These are phyloP conservation scores for Stegostoma tigrinum DNA, from an alignment of 2,113 vertebrate species.

Conservation along the genomic window DNA sequence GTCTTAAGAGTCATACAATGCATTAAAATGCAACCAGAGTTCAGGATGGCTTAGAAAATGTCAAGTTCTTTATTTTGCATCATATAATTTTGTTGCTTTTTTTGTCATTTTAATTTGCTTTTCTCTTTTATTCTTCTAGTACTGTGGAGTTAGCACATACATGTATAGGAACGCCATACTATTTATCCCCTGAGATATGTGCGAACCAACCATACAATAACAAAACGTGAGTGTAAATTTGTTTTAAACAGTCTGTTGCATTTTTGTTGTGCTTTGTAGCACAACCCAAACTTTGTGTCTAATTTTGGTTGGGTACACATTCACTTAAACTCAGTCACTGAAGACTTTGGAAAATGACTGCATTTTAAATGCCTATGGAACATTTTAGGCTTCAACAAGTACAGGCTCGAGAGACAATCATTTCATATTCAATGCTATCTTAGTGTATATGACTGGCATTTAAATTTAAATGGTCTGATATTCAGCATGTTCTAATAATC, in stretches of 20 bases:
- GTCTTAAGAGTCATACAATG: neutral
- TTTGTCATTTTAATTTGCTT: conserved; percentile 19
- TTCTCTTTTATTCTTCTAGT: conserved; percentile 53
- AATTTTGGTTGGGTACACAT: neutral
- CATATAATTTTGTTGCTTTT: neutral
- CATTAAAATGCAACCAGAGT: neutral
- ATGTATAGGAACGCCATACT: conserved; percentile 81
- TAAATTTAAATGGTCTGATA: neutral
- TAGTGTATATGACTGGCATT: neutral
- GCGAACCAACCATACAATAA: conserved; percentile 85
- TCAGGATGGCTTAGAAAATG: neutral
- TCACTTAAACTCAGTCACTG: neutral
- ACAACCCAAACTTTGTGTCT: neutral
- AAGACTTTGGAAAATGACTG: neutral
- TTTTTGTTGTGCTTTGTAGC: neutral
- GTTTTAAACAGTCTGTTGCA: neutral
- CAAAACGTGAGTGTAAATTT: conserved; percentile 69
- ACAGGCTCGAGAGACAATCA: neutral
- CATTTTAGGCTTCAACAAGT: neutral
- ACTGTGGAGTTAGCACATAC: conserved; percentile 79
- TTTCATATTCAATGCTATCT: neutral
- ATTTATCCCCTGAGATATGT: conserved; percentile 89
- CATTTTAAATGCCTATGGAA: neutral
- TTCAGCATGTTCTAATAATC: neutral
- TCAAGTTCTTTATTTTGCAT: neutral